Evolutionary conservation across 2,113 vertebrate genomes (phyloP), one percentile per base, ranked within the genome.

Genomic region (Bungarus multicinctus): DNA sequence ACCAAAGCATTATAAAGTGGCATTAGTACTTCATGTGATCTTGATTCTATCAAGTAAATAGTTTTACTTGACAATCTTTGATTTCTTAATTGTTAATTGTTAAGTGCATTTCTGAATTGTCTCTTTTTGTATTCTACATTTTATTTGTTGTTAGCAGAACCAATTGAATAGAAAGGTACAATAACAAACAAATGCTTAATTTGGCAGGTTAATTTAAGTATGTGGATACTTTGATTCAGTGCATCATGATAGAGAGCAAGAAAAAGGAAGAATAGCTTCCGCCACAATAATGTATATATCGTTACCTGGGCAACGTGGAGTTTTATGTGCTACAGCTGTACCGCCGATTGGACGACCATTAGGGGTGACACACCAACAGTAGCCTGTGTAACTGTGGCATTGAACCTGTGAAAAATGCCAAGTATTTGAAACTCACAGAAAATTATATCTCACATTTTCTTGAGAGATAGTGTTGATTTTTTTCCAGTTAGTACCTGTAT

Each of bases 331-430:
- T 96, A 99, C 99, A 1, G 99, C 99, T 7, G 99, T 99, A 94
- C 99, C 99, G 8, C 99, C 99, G 96, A 99, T 98, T 14, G 99
- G 99, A 91, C 99, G 97, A 4, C 99, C 99, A 1, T 98, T 99
- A 91, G 99, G 98, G 1, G 98, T 99, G 91, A 99, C 99, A 54
- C 99, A 99, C 99, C 99, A 99, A 95, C 99, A 99, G 97, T 99
- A 99, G 39, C 99, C 99, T 1, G 99, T 99, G 96, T 99, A 99
- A 97, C 99, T 99, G 93, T 99, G 99, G 94, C 99, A 99, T 96
- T 99, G 99, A 93, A 99, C 98, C 99, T 99, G 97, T 57, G 86
- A 60, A 81, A 96, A 96, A 94, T 22, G 94, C 45, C 58, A 95
- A 89, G 10, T 88, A 91, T 0, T 0, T 18, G 14, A 91, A 95